Evolutionary conservation across 2,888 invertebrate species (phyloP), one percentile per base, ranked within the genome.

Genomic region (Hirtodrosophila histrioides): DNA sequence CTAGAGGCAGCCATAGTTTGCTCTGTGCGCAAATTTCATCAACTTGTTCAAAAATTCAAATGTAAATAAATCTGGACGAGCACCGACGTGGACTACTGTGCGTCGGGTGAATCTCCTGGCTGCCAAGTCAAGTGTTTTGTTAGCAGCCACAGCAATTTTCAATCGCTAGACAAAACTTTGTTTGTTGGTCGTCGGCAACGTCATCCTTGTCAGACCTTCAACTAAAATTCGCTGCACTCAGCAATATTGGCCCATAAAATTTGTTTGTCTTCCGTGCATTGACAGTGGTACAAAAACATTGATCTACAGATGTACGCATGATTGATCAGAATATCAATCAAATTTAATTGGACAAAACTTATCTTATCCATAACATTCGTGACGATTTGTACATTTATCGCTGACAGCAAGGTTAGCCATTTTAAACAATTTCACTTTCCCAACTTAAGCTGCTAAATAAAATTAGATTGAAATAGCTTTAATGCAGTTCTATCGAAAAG

Each of bases 21-120:
- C 73, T 75, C 69, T 60, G 71, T 75, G 88, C 67, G 69, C 77
- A 79, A 83, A 74, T 86, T 86, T 83, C 77, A 84, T 83, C 84
- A 79, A 83, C 80, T 83, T 84, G 83, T 75, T 84, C 88, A 84
- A 88, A 84, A 84, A 88, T 84, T 86, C 88, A 84, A 84, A 88
- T 88, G 88, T 88, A 84, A 84, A 84, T 84, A 84, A 84, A 88
- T 84, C 82, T 66, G 69, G 85, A 69, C 80, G 72, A 51, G 61
- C 57, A 35, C 33, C 39, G 29, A 9, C 31, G 51, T 63, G 44
- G 49, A 58, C 70, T 44, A 58, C 76, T 75, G 64, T 50, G 41
- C 43, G 61, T 69, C 69, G 57, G 51, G 55, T 41, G 37, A 37
- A 17, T 11, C 41, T 45, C 23, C 24, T 27, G 35, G 31, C 35